Base-by-base conservation (phyloP, 2,113 vertebrate species). In the Oplegnathus fasciatus region DNA sequence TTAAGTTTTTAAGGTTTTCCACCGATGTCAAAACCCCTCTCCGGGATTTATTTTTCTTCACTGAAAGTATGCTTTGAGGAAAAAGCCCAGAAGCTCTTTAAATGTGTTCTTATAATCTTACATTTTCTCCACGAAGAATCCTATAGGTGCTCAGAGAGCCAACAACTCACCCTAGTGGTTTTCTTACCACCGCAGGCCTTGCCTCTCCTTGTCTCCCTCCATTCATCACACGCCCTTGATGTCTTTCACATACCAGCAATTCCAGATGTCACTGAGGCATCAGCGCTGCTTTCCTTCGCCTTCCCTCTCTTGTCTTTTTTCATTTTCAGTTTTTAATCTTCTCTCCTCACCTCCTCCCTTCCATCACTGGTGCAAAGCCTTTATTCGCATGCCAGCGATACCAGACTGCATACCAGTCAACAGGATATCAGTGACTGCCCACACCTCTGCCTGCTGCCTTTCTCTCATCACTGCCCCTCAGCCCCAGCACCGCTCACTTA, bases 341-440 rank as follows among this genome's bases (percentile, higher is more conserved):
- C 72, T n/a, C 2, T 76, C 82, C 32, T 81, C 44, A 22, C 86
- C 0, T 80, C 61, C 70, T 79, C 74, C 55, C 68, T 42, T 61
- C n/a, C 46, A 55, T 66, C 42, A 9, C 24, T 5, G 14, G n/a
- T 44, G 60, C 50, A 32, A 30, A 50, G 67, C 24, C 72, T 86
- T 85, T 83, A 70, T 88, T 85, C 66, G 0, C 84, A 85, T 84
- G 75, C 85, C 82, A 78, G 80, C 24, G 58, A 81, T 81, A 76
- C 57, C 69, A 69, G 70, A 64, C 40, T 20, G 34, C 68, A 80
- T 67, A 84, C 75, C 83, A 84, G 77, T 72, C 50, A 46, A 26
- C 84, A n/a, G 75, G 73, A 71, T 66, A 58, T 77, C 75, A 52
- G 61, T 11, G 40, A 17, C 9, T 0, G 62, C 46, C 34, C 18